Evolutionary conservation across 2,888 invertebrate genomes (phyloP).

Genomic region (Galeopsomyia nigrocyanea): DNA sequence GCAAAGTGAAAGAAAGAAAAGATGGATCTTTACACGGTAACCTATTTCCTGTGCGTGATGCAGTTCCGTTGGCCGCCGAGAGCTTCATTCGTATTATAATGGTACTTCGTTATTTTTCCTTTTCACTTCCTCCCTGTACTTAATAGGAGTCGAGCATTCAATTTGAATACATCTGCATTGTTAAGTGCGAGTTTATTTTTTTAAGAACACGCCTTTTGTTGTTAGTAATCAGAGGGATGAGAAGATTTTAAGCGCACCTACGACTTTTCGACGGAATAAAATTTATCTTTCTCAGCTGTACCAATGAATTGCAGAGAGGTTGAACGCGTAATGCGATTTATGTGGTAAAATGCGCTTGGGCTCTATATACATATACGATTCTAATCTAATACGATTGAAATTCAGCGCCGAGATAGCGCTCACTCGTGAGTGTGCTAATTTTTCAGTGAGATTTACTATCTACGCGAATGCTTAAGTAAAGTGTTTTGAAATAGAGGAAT

Average conservation of each 20-base stretch:
- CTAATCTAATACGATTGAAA: constrained; percentile 32
- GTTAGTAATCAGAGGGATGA: too few species aligned
- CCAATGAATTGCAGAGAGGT: neutral
- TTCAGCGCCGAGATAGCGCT: constrained; percentile 33
- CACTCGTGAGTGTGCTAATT: constrained; percentile 16
- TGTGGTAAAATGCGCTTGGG: constrained; percentile 32
- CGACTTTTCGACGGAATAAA: too few species aligned
- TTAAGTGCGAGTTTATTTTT: too few species aligned
- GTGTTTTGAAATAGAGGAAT: constrained; percentile 34
- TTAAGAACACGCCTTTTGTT: too few species aligned
- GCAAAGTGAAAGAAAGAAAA: neutral
- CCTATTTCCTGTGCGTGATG: constrained; percentile 37
- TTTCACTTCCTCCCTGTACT: too few species aligned
- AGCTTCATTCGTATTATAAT: too few species aligned
- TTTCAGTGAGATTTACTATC: constrained; percentile 31
- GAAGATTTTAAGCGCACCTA: too few species aligned
- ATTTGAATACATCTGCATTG: too few species aligned
- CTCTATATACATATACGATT: constrained; percentile 21
- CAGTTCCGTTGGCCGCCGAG: neutral
- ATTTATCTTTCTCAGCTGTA: too few species aligned
- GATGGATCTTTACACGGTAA: constrained; percentile 32
- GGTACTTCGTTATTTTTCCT: too few species aligned
- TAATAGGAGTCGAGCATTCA: too few species aligned
- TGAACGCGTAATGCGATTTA: constrained; percentile 34
- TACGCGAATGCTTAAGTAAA: constrained; percentile 5